Evolutionary conservation across 2,888 invertebrate genomes (phyloP).

Genomic region (Latrodectus hesperus): DNA sequence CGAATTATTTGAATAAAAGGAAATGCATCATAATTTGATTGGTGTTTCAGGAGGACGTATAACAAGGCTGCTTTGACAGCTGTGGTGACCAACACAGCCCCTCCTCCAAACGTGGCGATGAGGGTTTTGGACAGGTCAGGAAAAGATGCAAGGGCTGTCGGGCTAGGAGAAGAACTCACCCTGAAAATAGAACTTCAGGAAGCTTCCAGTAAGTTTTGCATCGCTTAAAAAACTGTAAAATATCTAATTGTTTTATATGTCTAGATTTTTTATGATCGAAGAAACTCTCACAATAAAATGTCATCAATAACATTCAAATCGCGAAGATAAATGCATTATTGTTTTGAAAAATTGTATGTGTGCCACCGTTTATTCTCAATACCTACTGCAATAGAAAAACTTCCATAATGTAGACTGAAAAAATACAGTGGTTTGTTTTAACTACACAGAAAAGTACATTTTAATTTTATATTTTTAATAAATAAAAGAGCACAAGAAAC

Average conservation of each 20-base stretch:
- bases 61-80: conserved; percentile 75
- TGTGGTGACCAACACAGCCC: conserved; percentile 76
- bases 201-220: conserved; percentile 72
- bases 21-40: neutral
- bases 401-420: too few relatives aligned
- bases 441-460: too few relatives aligned
- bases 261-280: too few relatives aligned
- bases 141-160: conserved; percentile 76
- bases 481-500: too few relatives aligned
- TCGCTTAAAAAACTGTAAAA: neutral
- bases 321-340: too few relatives aligned
- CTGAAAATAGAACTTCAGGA: conserved; percentile 76
- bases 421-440: too few relatives aligned
- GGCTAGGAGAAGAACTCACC: conserved; percentile 76
- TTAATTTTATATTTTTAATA: too few relatives aligned
- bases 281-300: neutral
- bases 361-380: too few relatives aligned
- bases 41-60: conserved; percentile 72
- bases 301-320: neutral
- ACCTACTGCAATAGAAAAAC: too few relatives aligned
- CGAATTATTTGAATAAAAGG: neutral
- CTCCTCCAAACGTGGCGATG: conserved; percentile 76
- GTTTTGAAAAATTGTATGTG: too few relatives aligned
- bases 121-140: conserved; percentile 75
- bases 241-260: too few relatives aligned